Base-by-base conservation (phyloP, 2,888 invertebrate genomes). In the Gryllus longicercus region DNA sequence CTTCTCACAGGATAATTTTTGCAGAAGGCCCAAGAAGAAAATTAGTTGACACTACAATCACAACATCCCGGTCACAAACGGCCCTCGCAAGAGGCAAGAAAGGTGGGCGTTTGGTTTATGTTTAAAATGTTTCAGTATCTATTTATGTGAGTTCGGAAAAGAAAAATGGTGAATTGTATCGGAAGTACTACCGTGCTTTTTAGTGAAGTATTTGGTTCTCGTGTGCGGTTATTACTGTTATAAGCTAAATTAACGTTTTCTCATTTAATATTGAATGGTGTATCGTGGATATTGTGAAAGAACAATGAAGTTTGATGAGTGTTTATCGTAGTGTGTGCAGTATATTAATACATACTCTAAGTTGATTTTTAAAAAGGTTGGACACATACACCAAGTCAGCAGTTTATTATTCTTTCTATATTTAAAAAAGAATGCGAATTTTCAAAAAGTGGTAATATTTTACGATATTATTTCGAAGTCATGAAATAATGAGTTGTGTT, bases 1-100 rank as follows among this genome's bases (percentile, higher is more conserved):
- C 84, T 87, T 87, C 85, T 86, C 87, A 85, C 87, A 87, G 86
- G 87, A 88, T 87, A 87, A 88, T 87, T 88, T 87, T 85, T 87
- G 88, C 85, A 87, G 87, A 85, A 87, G 88, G 85, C 87, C 89
- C 84, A 89, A 88, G 87, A 89, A 89, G 88, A 89, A 88, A 88
- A 87, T 87, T 86, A 89, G 89, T 89, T 90, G 89, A 89, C 89
- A 87, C 86, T 82, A 81, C 83, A 82, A 81, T 82, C 82, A 82
- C 82, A 79, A 79, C 81, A 76, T 77, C 78, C 79, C 79, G 81
- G 80, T 82, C 81, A 79, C 81, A 80, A 82, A 83, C 83, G 83
- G 83, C 83, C 82, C 83, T 83, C 82, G 82, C 81, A 80, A 82
- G 83, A 83, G 83, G 83, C 82, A 83, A 82, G 83, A 84, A 84